A percentile compares a stretch with the other conserved stretches of the same genome.
phyloP scores from a whole-genome alignment of 2,888 invertebrate genomes.

The Lycia hirtaria region DNA sequence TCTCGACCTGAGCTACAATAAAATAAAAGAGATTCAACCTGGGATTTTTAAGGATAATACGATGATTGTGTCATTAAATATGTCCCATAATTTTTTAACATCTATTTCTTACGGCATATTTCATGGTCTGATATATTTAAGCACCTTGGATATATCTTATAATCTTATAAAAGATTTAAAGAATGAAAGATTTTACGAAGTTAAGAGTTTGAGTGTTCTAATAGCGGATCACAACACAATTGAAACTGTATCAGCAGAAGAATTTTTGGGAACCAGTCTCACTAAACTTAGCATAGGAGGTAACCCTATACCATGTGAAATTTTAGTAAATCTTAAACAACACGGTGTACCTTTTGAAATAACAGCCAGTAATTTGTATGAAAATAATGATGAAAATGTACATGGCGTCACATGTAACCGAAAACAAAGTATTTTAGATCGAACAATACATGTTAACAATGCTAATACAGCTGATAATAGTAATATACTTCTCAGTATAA shows the following conservation, averaged over 20 bases:
- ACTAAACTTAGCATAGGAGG: constrained; percentile 64
- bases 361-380: constrained; percentile 52
- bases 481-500: constrained; percentile 41
- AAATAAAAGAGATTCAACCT: constrained; percentile 62
- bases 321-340: constrained; percentile 54
- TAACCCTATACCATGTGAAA: constrained; percentile 66
- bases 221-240: constrained; percentile 68
- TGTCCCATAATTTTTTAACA: constrained; percentile 64
- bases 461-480: constrained; percentile 27
- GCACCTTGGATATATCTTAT: constrained; percentile 62
- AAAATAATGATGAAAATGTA: constrained; percentile 45
- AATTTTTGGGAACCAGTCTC: constrained; percentile 56
- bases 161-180: constrained; percentile 61
- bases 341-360: constrained; percentile 43
- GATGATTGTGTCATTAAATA: constrained; percentile 53
- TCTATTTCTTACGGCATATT: constrained; percentile 63
- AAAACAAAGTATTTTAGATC: constrained; percentile 21
- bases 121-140: constrained; percentile 55
- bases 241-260: constrained; percentile 48
- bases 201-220: constrained; percentile 51
- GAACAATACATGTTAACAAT: not conserved
- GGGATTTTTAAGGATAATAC: constrained; percentile 62
- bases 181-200: constrained; percentile 63
- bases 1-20: constrained; percentile 66
- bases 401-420: constrained; percentile 52